Conservation (phyloP, 2,888 invertebrate species). For the Caenorhabditis japonica region DNA sequence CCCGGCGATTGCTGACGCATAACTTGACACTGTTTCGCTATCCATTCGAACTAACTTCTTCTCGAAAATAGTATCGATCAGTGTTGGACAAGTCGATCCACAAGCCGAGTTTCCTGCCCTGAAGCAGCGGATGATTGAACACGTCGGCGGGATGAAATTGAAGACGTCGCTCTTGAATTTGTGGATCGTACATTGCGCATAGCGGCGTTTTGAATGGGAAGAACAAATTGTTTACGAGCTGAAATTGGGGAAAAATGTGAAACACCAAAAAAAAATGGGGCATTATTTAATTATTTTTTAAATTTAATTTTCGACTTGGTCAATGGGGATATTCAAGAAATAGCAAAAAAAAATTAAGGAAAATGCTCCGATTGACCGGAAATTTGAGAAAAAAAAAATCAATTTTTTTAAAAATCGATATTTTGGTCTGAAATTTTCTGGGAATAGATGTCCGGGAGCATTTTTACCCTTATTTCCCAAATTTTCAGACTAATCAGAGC, state of each 20-base stretch:
- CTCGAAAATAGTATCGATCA: constrained; percentile 89
- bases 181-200: constrained; percentile 85
- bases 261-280: too few relatives aligned
- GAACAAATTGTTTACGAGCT: constrained; percentile 84
- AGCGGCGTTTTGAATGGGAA: constrained; percentile 95
- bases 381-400: too few relatives aligned
- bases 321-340: too few relatives aligned
- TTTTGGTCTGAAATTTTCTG: not conserved
- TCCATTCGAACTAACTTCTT: too few relatives aligned
- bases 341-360: too few relatives aligned
- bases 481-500: too few relatives aligned
- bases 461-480: not conserved
- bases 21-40: too few relatives aligned
- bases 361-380: too few relatives aligned
- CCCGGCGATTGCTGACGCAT: too few relatives aligned
- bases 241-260: constrained; percentile 8
- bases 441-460: not conserved
- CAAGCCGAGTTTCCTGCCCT: constrained; percentile 85
- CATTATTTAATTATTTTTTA: too few relatives aligned
- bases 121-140: constrained; percentile 79
- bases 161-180: constrained; percentile 85
- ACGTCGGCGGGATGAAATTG: constrained; percentile 91
- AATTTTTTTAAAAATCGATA: not conserved
- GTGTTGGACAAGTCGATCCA: constrained; percentile 98
- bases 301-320: too few relatives aligned